Base-by-base conservation (phyloP, 2,888 invertebrate genomes). In the Drosophila kanekoi region DNA sequence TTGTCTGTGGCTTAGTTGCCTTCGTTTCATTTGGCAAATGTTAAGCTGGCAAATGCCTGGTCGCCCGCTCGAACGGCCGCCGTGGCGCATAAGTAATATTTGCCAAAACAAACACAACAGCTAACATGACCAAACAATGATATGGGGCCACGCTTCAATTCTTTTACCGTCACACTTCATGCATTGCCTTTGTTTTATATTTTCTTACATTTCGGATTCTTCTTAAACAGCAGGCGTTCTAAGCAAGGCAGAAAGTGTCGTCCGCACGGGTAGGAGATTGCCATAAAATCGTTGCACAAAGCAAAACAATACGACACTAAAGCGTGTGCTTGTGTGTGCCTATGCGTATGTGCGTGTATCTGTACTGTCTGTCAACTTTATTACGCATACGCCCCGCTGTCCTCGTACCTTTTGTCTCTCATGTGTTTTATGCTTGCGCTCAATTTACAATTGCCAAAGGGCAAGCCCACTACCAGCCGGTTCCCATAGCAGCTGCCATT, bases 361-460 rank as follows among this genome's bases (percentile, higher is more conserved):
- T 47, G 53, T 28, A 54, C 56, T 64, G 56, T 68, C 60, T 70
- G 62, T 72, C 67, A 70, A 67, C 57, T 54, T 60, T 72, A 78
- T 85, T 73, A 67, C 82, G 59, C 65, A 76, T 78, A 76, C 78
- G 62, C 61, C 52, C 63, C 73, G 71, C 65, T 73, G 77, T 62
- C 48, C 32, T 28, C 32, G 37, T 11, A 23, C 20, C 37, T 45
- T 64, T 64, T 23, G 23, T 44, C 44, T 60, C 52, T 49, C 44
- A 60, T 52, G 20, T 33, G 32, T 38, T 32, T 52, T n/a, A 28
- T 54, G 13, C 44, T 14, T 32, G 47, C 13, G 23, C 49, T 68
- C 72, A 54, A 76, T 72, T 79, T 67, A 81, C 72, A 81, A 81
- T 67, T 60, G 47, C 63, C 62, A 63, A 48, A 62, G 56, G 59